Evolutionary conservation across 2,113 vertebrate species (phyloP), one percentile per base, ranked within the genome.

Genomic region (Mormoops blainvillei): DNA sequence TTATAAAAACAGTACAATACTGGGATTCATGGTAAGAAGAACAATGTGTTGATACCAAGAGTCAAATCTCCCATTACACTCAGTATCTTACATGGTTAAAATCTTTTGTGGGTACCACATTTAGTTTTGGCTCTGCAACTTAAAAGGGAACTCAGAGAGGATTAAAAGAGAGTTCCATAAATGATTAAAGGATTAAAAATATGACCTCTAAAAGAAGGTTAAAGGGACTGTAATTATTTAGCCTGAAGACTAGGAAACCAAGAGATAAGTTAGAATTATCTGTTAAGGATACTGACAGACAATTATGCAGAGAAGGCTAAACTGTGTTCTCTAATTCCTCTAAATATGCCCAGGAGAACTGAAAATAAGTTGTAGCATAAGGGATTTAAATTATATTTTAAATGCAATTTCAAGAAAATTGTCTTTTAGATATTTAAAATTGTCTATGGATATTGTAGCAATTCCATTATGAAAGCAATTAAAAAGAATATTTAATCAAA

Each of bases 151-250:
- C 1, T 50, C 83, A 73, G 26, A 87, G 76, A 96, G n/a, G 80
- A 94, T 95, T 97, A 93, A 93, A 94, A 93, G 33, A 41, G 22
- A 96, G 26, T 77, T 41, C 56, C n/a, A 68, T 90, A 94, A 95
- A 92, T 94, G 87, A 97, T 97, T 87, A 96, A 92, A 94, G 58
- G 85, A 98, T 97, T 97, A 97, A 95, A 77, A 88, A 87, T 92
- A 67, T 96, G 93, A 97, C 90, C 87, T 87, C 48, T 80, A 74
- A 71, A 94, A 88, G 36, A 78, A 96, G 85, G 88, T 94, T 97
- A 96, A 95, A 94, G 11, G 31, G 87, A 92, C 74, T 58, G 24
- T 94, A 96, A 98, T 97, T 97, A 94, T 96, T 97, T 95, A 96
- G 65, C 41, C 38, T 77, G 22, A 84, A 92, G 78, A 92, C 41